Evolutionary conservation across 2,888 invertebrate genomes (phyloP), one percentile per base, ranked within the genome.

Genomic region (Drosophila basisetae): DNA sequence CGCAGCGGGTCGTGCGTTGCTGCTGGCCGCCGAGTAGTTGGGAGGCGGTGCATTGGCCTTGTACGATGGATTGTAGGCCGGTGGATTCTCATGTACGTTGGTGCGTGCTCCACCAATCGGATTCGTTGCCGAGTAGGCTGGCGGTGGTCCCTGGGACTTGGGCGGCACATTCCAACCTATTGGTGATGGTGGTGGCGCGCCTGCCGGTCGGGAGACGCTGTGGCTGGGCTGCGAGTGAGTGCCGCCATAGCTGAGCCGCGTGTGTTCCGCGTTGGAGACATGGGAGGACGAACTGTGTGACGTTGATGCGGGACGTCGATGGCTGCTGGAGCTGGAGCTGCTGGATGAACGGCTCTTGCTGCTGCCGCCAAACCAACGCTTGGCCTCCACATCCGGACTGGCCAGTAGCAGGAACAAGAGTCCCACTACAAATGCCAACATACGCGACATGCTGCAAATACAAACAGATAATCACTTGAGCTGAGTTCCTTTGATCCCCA

Each of bases 101-200:
- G 92, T 91, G 50, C 75, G 90, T 0, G 93, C 93, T 4, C 93
- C 93, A 6, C 93, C 93, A 1, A 62, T 79, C 0, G 92, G 90
- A 80, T 92, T 92, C 1, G 80, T 76, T 22, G 91, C 82, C 0
- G 92, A 91, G 68, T 93, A 93, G 0, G 92, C 86, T 7, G 93
- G 93, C 41, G 93, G 93, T n/a, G 93, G 92, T 7, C 93, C 93
- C 56, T 91, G 91, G 1, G 89, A 54, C 58, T 92, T 91, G 4
- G 91, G 75, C 1, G 90, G 91, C 7, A 91, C 91, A 84, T 93
- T 93, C 93, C 93, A 93, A 31, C 93, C 93, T 18, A 92, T 87
- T 31, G 92, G 89, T 5, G 92, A 70, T 1, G 86, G 39, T 61
- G 3, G 62, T 50, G 11, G 60, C 79, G 18, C 71, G 76, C 22